These are phyloP conservation scores for Plemyria rubiginata DNA, from an alignment of 2,888 invertebrate genomes.

Conservation along the genomic window DNA sequence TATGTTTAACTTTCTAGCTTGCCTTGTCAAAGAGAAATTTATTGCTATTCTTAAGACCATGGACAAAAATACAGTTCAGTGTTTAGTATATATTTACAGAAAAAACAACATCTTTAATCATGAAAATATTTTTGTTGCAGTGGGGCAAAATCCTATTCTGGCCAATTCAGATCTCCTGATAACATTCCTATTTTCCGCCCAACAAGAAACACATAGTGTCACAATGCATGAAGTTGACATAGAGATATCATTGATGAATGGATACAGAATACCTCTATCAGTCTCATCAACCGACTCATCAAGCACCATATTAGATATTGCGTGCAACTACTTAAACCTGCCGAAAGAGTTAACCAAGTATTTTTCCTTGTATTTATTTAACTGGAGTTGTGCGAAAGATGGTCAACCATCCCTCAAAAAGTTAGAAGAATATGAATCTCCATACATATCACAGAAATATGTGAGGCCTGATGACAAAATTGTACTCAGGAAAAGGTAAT, in stretches of 20 bases:
- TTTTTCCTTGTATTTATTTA: slow-evolving; percentile 95
- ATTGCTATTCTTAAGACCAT: no score
- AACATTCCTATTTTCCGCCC: slow-evolving; percentile 95
- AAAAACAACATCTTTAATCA: neutral
- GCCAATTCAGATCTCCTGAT: slow-evolving; percentile 92
- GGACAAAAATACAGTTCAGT: no score
- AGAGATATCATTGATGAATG: slow-evolving; percentile 94
- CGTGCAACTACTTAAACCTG: slow-evolving; percentile 92
- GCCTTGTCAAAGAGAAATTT: no score
- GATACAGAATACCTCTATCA: slow-evolving; percentile 92
- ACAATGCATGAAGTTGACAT: slow-evolving; percentile 89
- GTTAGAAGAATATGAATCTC: slow-evolving; percentile 98
- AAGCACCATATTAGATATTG: slow-evolving; percentile 92
- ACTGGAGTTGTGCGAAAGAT: slow-evolving; percentile 89
- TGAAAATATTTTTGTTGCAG: slow-evolving; percentile 71
- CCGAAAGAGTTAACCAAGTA: slow-evolving; percentile 92
- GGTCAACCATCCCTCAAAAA: slow-evolving; percentile 92
- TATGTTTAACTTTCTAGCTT: slow-evolving; percentile 7
- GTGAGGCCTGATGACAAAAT: slow-evolving; percentile 90
- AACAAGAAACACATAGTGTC: slow-evolving; percentile 93
- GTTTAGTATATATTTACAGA: no score
- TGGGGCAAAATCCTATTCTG: slow-evolving; percentile 94
- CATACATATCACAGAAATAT: slow-evolving; percentile 95
- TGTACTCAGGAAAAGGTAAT: slow-evolving; percentile 93
- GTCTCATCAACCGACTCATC: slow-evolving; percentile 93